phyloP scores from a whole-genome alignment of 2,888 invertebrate species.

The Acanthosepion pharaonis region DNA sequence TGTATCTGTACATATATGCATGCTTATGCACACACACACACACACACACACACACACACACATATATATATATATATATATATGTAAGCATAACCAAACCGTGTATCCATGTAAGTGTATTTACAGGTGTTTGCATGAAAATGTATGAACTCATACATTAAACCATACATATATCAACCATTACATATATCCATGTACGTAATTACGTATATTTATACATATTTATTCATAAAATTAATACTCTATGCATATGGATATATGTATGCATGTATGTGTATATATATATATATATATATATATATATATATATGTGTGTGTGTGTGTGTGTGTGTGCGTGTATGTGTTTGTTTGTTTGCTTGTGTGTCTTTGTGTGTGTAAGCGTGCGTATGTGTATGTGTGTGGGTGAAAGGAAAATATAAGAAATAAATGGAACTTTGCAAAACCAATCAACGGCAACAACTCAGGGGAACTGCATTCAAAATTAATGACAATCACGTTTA shows the following conservation, averaged over 20 bases:
- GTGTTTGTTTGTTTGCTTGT: not conserved
- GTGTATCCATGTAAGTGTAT: not conserved
- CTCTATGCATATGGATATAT: not conserved
- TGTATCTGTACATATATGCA: not conserved
- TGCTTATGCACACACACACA: too few relatives aligned
- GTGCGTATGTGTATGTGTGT: too few relatives aligned
- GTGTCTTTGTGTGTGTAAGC: not conserved
- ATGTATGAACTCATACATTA: too few relatives aligned
- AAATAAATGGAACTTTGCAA: not conserved
- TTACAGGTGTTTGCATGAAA: not conserved
- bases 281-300: conserved; percentile 33
- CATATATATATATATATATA: not conserved
- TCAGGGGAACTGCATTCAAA: not conserved
- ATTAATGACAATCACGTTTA: conserved; percentile 8
- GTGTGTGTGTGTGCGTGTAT: not conserved
- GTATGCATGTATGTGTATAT: not conserved
- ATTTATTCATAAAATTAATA: not conserved
- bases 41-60: not conserved
- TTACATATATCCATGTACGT: not conserved
- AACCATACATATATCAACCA: not conserved
- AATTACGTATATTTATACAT: not conserved
- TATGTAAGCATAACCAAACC: not conserved
- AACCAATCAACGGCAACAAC: not conserved
- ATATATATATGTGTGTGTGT: not conserved
- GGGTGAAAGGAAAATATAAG: not conserved